These are phyloP conservation scores for Stichopus horrens DNA, from an alignment of 53 echinoderm and acorn worm species.

Conservation along the genomic window DNA sequence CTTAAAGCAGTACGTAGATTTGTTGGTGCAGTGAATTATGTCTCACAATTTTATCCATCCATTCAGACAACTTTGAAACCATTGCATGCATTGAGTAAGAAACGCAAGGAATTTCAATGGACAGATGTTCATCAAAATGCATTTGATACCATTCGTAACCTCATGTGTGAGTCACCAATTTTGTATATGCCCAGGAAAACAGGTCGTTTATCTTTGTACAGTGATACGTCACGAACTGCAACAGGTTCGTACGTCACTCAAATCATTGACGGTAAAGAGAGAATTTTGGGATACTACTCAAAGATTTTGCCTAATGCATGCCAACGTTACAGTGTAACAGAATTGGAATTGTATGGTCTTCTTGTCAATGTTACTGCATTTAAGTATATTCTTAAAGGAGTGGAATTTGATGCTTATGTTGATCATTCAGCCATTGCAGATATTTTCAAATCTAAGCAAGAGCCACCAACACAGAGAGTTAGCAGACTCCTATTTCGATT, in stretches of 20 bases:
- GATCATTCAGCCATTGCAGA: conserved; percentile 38
- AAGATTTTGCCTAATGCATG: conserved; percentile 46
- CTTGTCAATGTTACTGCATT: conserved; percentile 45
- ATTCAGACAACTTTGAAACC: conserved; percentile 31
- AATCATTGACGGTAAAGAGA: conserved; percentile 36
- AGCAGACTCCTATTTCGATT: background rate
- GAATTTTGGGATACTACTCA: conserved; percentile 43
- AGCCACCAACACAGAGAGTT: conserved; percentile 18
- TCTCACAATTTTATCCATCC: background rate
- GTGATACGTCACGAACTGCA: conserved; percentile 48
- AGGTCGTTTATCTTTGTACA: conserved; percentile 33
- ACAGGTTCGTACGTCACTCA: conserved; percentile 54
- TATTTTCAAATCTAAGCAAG: conserved; percentile 38
- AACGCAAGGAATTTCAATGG: conserved; percentile 40
- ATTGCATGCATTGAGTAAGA: conserved; percentile 17
- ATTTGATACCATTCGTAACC: conserved; percentile 34
- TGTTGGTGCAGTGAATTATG: conserved; percentile 47
- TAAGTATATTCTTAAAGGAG: conserved; percentile 37
- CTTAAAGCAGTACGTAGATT: conserved; percentile 26
- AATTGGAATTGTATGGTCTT: conserved; percentile 50
- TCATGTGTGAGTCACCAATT: conserved; percentile 35
- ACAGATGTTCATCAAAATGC: conserved; percentile 41
- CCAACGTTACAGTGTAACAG: conserved; percentile 47
- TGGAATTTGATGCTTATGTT: conserved; percentile 48
- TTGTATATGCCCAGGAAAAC: conserved; percentile 42